These are phyloP conservation scores for Megalurothrips usitatus DNA, from an alignment of 2,888 invertebrate genomes.

Conservation along the genomic window DNA sequence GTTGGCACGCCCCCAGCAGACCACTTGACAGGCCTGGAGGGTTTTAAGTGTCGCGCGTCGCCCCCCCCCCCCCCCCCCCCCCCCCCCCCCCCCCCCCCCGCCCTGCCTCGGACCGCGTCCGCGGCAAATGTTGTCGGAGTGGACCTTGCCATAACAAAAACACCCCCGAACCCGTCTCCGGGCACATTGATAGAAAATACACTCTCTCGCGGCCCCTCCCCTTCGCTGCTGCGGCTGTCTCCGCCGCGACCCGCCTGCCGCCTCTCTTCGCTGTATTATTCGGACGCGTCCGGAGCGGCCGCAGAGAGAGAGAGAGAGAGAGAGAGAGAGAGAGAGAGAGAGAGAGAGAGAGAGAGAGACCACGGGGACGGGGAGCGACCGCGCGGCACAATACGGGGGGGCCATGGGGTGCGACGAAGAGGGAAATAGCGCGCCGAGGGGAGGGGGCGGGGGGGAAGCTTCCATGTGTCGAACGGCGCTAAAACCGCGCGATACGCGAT, in stretches of 20 bases:
- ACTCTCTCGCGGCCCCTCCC: not conserved
- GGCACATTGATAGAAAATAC: not conserved
- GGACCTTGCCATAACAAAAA: slow-evolving; percentile 18
- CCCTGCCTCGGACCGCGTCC: not conserved
- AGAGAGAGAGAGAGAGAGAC: not conserved
- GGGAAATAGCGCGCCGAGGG: not conserved
- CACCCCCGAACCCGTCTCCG: not conserved
- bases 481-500: not conserved
- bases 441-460: not conserved
- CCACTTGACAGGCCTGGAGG: not conserved
- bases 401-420: not conserved
- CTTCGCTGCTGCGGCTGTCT: not conserved
- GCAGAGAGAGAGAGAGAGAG: not conserved
- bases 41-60: not conserved
- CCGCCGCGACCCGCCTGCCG: not conserved
- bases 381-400: no score
- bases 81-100: not conserved
- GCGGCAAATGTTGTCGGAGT: slow-evolving; percentile 3
- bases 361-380: not conserved
- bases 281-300: not conserved
- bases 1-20: not conserved
- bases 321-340: slow-evolving; percentile 1
- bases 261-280: no score
- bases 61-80: not conserved
- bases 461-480: not conserved